Evolutionary conservation across 2,888 invertebrate species (phyloP).

Genomic region (Rutpela maculata): DNA sequence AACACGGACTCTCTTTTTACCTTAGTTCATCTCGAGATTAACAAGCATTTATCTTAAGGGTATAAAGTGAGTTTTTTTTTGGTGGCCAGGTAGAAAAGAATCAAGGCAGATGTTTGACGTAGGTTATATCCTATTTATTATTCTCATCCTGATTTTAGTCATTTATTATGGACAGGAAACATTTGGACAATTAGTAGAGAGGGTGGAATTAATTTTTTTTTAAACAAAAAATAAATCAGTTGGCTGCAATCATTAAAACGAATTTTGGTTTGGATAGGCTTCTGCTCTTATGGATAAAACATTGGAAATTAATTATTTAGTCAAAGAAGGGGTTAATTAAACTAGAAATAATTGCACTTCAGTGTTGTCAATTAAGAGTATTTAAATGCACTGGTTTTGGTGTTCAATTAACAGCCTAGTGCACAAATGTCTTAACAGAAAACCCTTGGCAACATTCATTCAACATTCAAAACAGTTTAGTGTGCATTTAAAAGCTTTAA

Average conservation of each 20-base stretch:
- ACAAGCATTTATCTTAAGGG: conserved; percentile 42
- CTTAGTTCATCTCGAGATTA: conserved; percentile 39
- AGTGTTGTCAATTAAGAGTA: too few relatives aligned
- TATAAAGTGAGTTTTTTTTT: conserved; percentile 43
- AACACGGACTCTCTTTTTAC: conserved; percentile 37
- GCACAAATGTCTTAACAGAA: too few relatives aligned
- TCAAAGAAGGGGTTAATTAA: too few relatives aligned
- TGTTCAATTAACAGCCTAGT: too few relatives aligned
- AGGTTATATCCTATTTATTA: conserved; percentile 42
- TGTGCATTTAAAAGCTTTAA: too few relatives aligned
- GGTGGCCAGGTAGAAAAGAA: conserved; percentile 50
- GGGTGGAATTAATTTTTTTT: conserved; percentile 37
- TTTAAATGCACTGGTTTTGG: too few relatives aligned
- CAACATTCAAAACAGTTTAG: too few relatives aligned
- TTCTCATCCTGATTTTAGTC: conserved; percentile 50
- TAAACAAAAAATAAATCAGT: not conserved
- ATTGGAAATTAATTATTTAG: too few relatives aligned
- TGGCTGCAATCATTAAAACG: not conserved
- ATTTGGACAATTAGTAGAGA: conserved; percentile 46
- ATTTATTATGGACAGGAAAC: conserved; percentile 55
- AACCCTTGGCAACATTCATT: too few relatives aligned
- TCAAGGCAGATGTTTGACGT: conserved; percentile 53
- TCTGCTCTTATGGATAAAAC: too few relatives aligned
- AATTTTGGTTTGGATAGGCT: not conserved
- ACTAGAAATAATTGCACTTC: too few relatives aligned